A percentile compares a stretch with the other conserved stretches of the same genome.
Evolutionary conservation across 2,888 invertebrate species (phyloP).

Genomic region (Pegoplata infirma): DNA sequence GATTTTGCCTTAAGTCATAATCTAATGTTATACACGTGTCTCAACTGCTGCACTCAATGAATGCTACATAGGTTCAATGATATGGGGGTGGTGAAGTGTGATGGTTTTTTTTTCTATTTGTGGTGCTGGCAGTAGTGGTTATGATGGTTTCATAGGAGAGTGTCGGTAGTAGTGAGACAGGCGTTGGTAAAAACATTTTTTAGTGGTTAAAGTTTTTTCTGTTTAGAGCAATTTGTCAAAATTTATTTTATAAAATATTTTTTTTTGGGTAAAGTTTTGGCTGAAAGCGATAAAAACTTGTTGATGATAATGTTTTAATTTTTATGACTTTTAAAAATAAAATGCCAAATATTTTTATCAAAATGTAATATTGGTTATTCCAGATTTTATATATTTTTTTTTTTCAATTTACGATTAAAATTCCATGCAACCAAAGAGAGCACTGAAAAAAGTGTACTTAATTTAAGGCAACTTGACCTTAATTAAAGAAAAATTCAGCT

Average conservation of each 20-base stretch:
- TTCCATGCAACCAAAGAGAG: too few species aligned
- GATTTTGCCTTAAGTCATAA: conserved; percentile 45
- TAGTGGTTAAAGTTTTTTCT: conserved; percentile 26
- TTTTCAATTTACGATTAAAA: too few species aligned
- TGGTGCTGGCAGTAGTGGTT: conserved; percentile 3
- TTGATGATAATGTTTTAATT: too few species aligned
- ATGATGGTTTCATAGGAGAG: conserved; percentile 5
- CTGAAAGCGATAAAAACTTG: neutral
- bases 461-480: too few species aligned
- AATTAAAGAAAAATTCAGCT: too few species aligned
- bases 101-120: conserved; percentile 31
- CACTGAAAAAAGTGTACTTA: too few species aligned
- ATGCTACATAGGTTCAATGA: conserved; percentile 9
- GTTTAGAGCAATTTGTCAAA: conserved; percentile 28
- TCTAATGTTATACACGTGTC: conserved; percentile 51
- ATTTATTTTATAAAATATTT: conserved; percentile 8
- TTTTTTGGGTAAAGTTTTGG: neutral
- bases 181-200: conserved; percentile 15
- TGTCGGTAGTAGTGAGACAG: conserved; percentile 12
- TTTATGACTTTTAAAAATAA: too few species aligned
- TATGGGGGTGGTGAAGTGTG: conserved; percentile 34
- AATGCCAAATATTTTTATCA: too few species aligned
- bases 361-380: too few species aligned
- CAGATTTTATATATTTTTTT: too few species aligned
- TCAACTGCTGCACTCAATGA: conserved; percentile 1